Evolutionary conservation across 2,888 invertebrate species (phyloP), one percentile per base, ranked within the genome.

Genomic region (Scaptomyza polygonia): DNA sequence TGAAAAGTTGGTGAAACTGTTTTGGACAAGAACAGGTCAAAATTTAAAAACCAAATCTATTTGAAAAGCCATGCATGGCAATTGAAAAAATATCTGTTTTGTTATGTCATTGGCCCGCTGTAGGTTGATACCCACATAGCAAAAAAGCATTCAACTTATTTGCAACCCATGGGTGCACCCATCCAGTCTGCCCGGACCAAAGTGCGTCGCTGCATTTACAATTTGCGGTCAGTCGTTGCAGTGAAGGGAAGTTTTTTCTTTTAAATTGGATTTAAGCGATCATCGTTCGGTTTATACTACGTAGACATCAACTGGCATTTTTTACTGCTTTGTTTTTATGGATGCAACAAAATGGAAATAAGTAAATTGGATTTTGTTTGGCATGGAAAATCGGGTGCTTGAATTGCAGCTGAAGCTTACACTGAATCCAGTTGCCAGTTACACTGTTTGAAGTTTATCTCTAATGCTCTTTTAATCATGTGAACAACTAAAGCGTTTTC

Each of bases 231-330:
- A 36, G 18, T 51, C n/a, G 39, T 16, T 29, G 49, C 56, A 34
- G 43, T 40, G 36, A 25, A 25, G 30, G 0, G 53, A 21, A 67
- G 57, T 71, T 71, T 67, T 56, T 42, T 14, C 7, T 43, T 53
- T 57, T 64, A 67, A 57, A 76, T 73, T 65, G 59, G 67, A 64
- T 77, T 74, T 44, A 62, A 77, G 66, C 72, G 77, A 63, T 75
- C 62, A 77, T 64, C 72, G 66, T 65, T 58, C 58, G 67, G 68
- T 77, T 77, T 75, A 77, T 68, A n/a, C n/a, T n/a, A n/a, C n/a
- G n/a, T n/a, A 54, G 72, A 54, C 65, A 74, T 72, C 59, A 71
- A 77, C 72, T 74, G 51, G 44, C 48, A 66, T 63, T 71, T 76
- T 76, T 77, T 77, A 67, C 63, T 58, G 64, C 54, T 72, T 72